Conservation (phyloP, 2,888 invertebrate species). For the Agonopterix subpropinquella region DNA sequence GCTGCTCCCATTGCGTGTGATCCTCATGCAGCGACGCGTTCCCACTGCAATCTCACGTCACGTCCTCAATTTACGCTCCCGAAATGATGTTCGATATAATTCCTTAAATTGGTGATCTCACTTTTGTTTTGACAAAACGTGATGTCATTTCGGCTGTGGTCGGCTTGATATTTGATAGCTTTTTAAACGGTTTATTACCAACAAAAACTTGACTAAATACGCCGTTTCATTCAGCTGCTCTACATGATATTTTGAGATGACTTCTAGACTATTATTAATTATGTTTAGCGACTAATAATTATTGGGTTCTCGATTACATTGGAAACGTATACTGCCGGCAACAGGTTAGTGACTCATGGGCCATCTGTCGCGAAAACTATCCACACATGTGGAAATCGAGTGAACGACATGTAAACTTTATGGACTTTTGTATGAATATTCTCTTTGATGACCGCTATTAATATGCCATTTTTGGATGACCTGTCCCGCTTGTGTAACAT, state of each 20-base stretch:
- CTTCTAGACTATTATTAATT: slow-evolving; percentile 15
- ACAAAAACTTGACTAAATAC: slow-evolving; percentile 15
- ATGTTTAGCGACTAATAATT: slow-evolving; percentile 38
- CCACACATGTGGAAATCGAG: slow-evolving; percentile 57
- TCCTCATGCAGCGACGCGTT: not conserved
- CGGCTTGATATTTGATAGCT: slow-evolving; percentile 42
- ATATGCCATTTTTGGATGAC: slow-evolving; percentile 46
- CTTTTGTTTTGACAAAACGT: slow-evolving; percentile 21
- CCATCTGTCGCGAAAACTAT: slow-evolving; percentile 71
- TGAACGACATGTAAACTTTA: slow-evolving; percentile 42
- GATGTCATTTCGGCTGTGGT: slow-evolving; percentile 3
- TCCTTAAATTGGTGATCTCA: slow-evolving; percentile 41
- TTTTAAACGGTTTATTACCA: slow-evolving; percentile 34
- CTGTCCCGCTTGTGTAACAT: slow-evolving; percentile 41
- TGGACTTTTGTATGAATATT: slow-evolving; percentile 29
- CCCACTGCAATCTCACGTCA: not conserved
- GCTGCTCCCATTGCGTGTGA: slow-evolving; percentile 7
- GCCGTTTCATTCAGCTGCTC: slow-evolving; percentile 10
- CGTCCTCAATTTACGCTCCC: not conserved
- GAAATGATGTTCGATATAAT: slow-evolving; percentile 16
- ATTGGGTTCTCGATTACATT: slow-evolving; percentile 53
- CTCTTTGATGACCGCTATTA: slow-evolving; percentile 42
- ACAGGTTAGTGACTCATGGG: slow-evolving; percentile 68
- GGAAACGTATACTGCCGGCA: slow-evolving; percentile 42
- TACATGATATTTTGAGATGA: slow-evolving; percentile 7